Evolutionary conservation across 2,888 invertebrate genomes (phyloP).

Genomic region (Mayetiola destructor): DNA sequence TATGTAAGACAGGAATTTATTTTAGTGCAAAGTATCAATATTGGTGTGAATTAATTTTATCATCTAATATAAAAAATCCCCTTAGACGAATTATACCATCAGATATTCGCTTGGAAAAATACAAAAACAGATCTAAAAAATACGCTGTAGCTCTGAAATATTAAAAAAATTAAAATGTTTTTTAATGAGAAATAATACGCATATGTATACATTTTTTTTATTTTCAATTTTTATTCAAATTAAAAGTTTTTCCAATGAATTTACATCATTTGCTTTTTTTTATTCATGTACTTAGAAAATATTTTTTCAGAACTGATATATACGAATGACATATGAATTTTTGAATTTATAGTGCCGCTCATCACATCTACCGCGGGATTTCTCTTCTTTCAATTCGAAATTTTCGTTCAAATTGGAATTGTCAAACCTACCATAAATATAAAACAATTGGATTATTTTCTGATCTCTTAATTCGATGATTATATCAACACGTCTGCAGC

Average conservation of each 20-base stretch:
- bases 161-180: neutral
- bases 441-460: neutral
- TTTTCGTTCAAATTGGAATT: neutral
- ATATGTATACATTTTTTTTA: neutral
- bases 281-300: neutral
- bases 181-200: no score
- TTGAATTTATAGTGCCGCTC: no score
- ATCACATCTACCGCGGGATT: neutral
- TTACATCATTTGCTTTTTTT: neutral
- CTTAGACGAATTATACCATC: no score
- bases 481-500: no score
- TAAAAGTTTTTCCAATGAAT: neutral
- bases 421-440: neutral
- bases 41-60: no score
- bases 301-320: no score
- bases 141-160: neutral
- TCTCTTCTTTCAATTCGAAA: neutral
- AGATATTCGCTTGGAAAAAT: no score
- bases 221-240: conserved; percentile 3
- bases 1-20: no score
- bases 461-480: neutral
- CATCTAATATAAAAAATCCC: no score
- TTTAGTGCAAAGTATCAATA: no score
- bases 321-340: no score
- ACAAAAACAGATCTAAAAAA: no score